A percentile compares a stretch with the other conserved stretches of the same genome.
Evolutionary conservation across 1,140 invertebrate genomes (phyloP).

Genomic region (Sarcophaga peregrina): DNA sequence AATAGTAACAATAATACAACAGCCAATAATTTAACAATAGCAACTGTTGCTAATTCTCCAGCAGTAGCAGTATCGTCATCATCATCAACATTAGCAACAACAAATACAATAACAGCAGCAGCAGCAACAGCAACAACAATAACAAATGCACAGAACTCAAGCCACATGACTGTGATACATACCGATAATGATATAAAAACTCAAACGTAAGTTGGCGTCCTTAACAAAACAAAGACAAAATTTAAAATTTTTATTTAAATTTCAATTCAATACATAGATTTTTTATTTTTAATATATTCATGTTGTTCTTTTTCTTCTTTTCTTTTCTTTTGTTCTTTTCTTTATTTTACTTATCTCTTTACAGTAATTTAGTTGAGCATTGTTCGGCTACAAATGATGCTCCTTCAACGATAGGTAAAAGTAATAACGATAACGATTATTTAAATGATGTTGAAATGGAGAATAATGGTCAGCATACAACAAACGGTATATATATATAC

Average conservation of each 20-base stretch:
- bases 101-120: conserved; percentile 44
- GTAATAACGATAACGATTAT: conserved; percentile 49
- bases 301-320: not conserved
- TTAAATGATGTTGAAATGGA: conserved; percentile 65
- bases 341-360: conserved; percentile 28
- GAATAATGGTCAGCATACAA: conserved; percentile 57
- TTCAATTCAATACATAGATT: not conserved
- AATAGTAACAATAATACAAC: conserved; percentile 45
- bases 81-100: conserved; percentile 44
- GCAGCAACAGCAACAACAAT: conserved; percentile 41
- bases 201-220: conserved; percentile 41
- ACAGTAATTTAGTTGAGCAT: conserved; percentile 46
- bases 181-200: conserved; percentile 50
- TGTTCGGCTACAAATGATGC: conserved; percentile 41
- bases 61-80: not conserved
- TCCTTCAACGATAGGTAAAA: conserved; percentile 44
- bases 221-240: not conserved
- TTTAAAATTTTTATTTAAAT: too few species aligned
- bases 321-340: not conserved
- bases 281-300: not conserved
- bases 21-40: not conserved
- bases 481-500: conserved; percentile 53
- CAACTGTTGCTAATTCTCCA: not conserved
- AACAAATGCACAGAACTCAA: conserved; percentile 52
- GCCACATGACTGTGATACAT: conserved; percentile 68